Percentiles rank a stretch among this genome's conserved stretches.
These are phyloP conservation scores for Mythimna albipuncta DNA, from an alignment of 2,888 invertebrate genomes.

Conservation along the genomic window DNA sequence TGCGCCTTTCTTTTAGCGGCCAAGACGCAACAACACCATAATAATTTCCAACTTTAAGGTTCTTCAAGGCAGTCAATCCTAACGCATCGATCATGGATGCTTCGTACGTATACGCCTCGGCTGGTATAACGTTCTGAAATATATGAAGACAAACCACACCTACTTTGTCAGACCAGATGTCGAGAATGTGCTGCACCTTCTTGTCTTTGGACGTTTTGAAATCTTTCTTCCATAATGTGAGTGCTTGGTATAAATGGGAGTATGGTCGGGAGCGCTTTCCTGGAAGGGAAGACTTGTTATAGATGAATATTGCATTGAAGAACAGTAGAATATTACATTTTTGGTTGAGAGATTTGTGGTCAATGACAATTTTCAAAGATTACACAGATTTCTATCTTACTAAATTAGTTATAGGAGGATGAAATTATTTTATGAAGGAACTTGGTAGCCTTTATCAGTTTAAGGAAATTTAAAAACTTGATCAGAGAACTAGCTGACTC, in stretches of 20 bases:
- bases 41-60: slow-evolving; percentile 95
- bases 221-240: slow-evolving; percentile 91
- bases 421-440: no score
- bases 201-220: slow-evolving; percentile 83
- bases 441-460: no score
- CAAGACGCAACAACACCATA: slow-evolving; percentile 95
- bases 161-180: slow-evolving; percentile 95
- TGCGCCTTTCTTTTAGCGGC: slow-evolving; percentile 92
- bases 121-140: slow-evolving; percentile 97
- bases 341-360: not conserved
- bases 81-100: slow-evolving; percentile 98
- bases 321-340: not conserved
- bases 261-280: slow-evolving; percentile 96
- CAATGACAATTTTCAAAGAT: no score
- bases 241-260: slow-evolving; percentile 97
- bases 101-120: slow-evolving; percentile 98
- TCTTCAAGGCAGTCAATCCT: slow-evolving; percentile 94
- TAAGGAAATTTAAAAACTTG: no score
- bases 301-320: not conserved
- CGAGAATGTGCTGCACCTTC: slow-evolving; percentile 95
- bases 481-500: no score
- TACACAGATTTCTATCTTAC: no score
- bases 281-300: slow-evolving; percentile 58
- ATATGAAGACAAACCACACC: slow-evolving; percentile 98
- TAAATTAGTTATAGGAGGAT: no score